Conservation (phyloP, 1,140 invertebrate species). For the Drepana arcuata region DNA sequence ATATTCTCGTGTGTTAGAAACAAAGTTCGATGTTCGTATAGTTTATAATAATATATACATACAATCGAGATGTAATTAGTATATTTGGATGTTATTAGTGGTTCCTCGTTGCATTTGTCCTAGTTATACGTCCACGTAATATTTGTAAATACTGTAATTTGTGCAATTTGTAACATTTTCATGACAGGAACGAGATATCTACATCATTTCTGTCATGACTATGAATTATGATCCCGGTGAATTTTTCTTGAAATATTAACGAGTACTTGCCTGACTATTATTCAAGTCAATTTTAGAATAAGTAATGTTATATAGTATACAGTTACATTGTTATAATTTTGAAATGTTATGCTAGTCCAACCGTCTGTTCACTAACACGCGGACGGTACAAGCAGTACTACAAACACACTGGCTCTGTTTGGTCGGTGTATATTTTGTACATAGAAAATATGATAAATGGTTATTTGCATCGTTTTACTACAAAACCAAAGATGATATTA, state of each 20-base stretch:
- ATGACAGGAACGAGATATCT: not conserved
- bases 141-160: slow-evolving; percentile 10
- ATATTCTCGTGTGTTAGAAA: not conserved
- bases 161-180: slow-evolving; percentile 1
- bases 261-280: slow-evolving; percentile 14
- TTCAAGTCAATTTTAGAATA: slow-evolving; percentile 15
- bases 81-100: slow-evolving; percentile 13
- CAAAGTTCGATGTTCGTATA: not conserved
- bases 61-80: too few species aligned
- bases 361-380: slow-evolving; percentile 11
- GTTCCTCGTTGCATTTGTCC: slow-evolving; percentile 47
- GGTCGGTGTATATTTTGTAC: not conserved
- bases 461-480: slow-evolving; percentile 19
- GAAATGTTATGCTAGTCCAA: slow-evolving; percentile 18
- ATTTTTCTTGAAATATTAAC: slow-evolving; percentile 2
- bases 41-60: too few species aligned
- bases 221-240: slow-evolving; percentile 1
- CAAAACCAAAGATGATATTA: slow-evolving; percentile 49
- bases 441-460: not conserved
- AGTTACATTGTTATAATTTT: not conserved
- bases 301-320: slow-evolving; percentile 11
- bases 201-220: slow-evolving; percentile 3
- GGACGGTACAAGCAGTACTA: not conserved
- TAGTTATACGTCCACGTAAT: slow-evolving; percentile 15
- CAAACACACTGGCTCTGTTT: not conserved